Base-by-base conservation (phyloP, 2,113 vertebrate species). In the Piaya cayana region DNA sequence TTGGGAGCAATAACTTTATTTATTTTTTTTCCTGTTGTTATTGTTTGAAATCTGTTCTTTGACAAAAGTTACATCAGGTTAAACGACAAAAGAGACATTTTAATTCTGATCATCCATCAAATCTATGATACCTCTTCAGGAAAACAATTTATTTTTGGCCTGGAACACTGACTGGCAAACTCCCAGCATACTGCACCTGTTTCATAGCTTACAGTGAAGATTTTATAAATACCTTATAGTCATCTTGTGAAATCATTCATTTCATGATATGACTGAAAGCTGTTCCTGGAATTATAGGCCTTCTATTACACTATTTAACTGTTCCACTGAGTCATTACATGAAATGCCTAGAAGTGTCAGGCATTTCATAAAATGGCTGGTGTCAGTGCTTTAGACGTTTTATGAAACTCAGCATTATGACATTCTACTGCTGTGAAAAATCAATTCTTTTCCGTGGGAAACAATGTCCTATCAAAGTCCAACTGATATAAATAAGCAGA, bases 221-320 rank as follows among this genome's bases (percentile, higher is more conserved):
- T 95, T 88, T 92, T 88, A 95, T 65, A 93, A 96, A 92, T 86
- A 93, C 21, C 32, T 94, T 26, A 30, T 45, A 90, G 63, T 82
- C 78, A 80, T 88, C 82, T 90, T 92, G 59, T 93, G 71, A 92
- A 86, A 93, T 92, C 70, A 95, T 85, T 95, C 39, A 94, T 80
- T 95, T 90, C 39, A 62, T 36, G 17, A 92, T 88, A 72, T 59
- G 75, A 92, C 71, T 93, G 82, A 72, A 94, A 93, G 88, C 88
- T 6, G 0, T 94, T 96, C 75, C 70, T 95, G 75, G 92, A 93
- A 94, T 90, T 95, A 88, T 15, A 88, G 82, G 12, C 36, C 45
- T 95, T 93, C 63, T 93, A 90, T 94, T 95, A 82, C 34, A 62
- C 50, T 74, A 69, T 93, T 94, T 95, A 95, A 58, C 75, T 69